A percentile compares a stretch with the other conserved stretches of the same genome.
Conservation (phyloP, 2,888 invertebrate genomes). For the Drosophila basisetae region DNA sequence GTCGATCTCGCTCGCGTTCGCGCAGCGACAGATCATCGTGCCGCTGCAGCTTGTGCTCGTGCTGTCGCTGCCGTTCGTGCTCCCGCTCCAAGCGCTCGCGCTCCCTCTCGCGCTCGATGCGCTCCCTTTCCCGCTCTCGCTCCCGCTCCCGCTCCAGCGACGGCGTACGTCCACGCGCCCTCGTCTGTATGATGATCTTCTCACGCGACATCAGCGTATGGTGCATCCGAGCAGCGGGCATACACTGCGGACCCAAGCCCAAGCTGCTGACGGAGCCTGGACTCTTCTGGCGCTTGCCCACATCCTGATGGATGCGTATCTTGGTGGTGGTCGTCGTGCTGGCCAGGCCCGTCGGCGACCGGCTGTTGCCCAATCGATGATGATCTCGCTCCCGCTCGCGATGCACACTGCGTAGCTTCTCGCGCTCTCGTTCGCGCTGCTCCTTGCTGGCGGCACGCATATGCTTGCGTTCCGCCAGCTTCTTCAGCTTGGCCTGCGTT, state of each 20-base stretch:
- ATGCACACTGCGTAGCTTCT: conserved; percentile 84
- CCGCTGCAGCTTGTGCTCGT: conserved; percentile 83
- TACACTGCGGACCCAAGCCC: conserved; percentile 38
- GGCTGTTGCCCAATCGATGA: conserved; percentile 83
- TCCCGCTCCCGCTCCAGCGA: conserved; percentile 74
- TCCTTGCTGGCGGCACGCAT: conserved; percentile 82
- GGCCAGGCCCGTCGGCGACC: conserved; percentile 79
- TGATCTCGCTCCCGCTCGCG: conserved; percentile 85
- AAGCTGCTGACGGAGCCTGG: conserved; percentile 64
- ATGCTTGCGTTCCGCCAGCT: conserved; percentile 83
- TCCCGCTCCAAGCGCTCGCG: conserved; percentile 56
- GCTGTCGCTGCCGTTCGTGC: conserved; percentile 79
- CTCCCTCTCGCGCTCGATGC: conserved; percentile 65
- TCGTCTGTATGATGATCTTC: conserved; percentile 84
- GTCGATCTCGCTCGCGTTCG: conserved; percentile 87
- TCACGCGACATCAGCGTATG: conserved; percentile 84
- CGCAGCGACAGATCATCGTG: conserved; percentile 70
- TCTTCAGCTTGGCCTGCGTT: conserved; percentile 83
- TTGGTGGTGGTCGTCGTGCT: conserved; percentile 82
- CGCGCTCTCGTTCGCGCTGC: conserved; percentile 85
- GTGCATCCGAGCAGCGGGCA: conserved; percentile 83
- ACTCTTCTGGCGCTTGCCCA: conserved; percentile 86
- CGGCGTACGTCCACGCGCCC: conserved; percentile 83
- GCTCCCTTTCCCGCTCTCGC: conserved; percentile 70
- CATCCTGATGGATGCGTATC: conserved; percentile 83